Evolutionary conservation across 2,888 invertebrate species (phyloP).

Genomic region (Gymnocheta viridis): DNA sequence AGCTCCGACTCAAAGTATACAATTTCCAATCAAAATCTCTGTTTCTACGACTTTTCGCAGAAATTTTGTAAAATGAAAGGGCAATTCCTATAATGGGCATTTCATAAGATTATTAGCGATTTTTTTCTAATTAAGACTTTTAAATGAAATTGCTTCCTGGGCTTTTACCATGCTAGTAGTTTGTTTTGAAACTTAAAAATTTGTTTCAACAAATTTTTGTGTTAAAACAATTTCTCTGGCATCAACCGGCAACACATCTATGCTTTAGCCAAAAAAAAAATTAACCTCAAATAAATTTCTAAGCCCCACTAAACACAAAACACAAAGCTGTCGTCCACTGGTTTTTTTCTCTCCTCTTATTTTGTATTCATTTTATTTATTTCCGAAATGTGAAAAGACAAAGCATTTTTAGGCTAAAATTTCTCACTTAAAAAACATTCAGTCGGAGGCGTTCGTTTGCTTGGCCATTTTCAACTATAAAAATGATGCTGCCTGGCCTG

Average conservation of each 20-base stretch:
- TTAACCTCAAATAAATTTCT: conserved; percentile 66
- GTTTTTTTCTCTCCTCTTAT: background rate
- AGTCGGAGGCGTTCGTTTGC: background rate
- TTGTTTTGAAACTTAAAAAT: conserved; percentile 5
- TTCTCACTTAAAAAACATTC: conserved; percentile 17
- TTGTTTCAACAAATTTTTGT: conserved; percentile 31
- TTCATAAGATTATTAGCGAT: too few species aligned
- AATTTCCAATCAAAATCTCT: too few species aligned
- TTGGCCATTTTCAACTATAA: background rate
- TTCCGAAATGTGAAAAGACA: conserved; percentile 21
- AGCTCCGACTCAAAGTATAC: too few species aligned
- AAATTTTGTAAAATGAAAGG: background rate
- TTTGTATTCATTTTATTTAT: conserved; percentile 33
- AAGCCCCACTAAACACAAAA: conserved; percentile 60
- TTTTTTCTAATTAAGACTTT: background rate
- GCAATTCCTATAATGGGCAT: background rate
- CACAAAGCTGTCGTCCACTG: conserved; percentile 13
- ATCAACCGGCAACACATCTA: conserved; percentile 7
- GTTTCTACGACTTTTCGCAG: too few species aligned
- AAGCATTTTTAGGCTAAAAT: conserved; percentile 15
- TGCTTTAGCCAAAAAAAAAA: conserved; percentile 1
- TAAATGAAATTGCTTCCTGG: background rate
- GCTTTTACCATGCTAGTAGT: background rate
- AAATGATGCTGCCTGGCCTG: background rate
- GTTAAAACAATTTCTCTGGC: conserved; percentile 53